These are phyloP conservation scores for Pantelozetes paolii DNA, from an alignment of 2,888 invertebrate genomes.

Conservation along the genomic window DNA sequence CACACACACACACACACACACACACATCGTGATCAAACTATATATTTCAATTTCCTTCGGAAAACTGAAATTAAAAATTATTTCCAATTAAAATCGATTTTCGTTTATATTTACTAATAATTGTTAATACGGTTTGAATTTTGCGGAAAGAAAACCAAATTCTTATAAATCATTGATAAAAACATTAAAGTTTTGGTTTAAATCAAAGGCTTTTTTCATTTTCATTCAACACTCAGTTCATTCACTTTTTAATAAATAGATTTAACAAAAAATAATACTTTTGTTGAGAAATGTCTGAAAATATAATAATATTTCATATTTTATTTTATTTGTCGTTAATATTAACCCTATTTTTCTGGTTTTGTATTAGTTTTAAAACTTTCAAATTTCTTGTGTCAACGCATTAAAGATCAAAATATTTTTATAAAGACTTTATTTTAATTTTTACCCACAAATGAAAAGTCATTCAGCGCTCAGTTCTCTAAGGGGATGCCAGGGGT, in stretches of 20 bases:
- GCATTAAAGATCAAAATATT: neutral
- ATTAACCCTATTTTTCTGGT: constrained; percentile 1
- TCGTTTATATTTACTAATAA: neutral
- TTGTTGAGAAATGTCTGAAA: neutral
- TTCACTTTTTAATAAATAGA: neutral
- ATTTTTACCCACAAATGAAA: too few species aligned
- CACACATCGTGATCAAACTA: too few species aligned
- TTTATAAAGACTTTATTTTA: neutral
- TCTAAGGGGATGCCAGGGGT: too few species aligned
- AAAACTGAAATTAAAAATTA: too few species aligned
- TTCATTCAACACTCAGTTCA: neutral
- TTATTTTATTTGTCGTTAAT: neutral
- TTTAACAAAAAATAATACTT: neutral
- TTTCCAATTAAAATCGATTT: neutral
- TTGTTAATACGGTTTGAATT: too few species aligned
- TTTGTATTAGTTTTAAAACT: neutral
- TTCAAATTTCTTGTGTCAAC: neutral
- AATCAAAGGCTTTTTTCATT: neutral
- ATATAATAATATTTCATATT: neutral
- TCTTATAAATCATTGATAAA: too few species aligned
- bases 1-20: too few species aligned
- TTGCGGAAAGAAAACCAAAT: too few species aligned
- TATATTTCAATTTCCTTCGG: too few species aligned
- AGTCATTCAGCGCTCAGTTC: too few species aligned
- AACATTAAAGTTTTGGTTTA: too few species aligned